Evolutionary conservation across 2,113 vertebrate genomes (phyloP).

Genomic region (Aphelocoma coerulescens): DNA sequence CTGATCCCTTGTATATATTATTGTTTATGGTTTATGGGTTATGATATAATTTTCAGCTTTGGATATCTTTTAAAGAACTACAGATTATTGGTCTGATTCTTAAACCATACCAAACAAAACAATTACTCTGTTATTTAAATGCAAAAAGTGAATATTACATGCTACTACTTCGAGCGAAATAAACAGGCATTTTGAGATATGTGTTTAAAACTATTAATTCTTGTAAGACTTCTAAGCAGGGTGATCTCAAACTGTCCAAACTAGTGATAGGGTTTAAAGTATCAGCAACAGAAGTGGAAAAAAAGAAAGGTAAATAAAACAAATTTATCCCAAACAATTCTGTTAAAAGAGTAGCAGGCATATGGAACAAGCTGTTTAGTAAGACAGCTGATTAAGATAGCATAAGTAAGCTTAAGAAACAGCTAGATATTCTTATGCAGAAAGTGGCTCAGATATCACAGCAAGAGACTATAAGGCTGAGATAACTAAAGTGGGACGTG

Average conservation of each 20-base stretch:
- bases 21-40: neutral
- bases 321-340: neutral
- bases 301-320: neutral
- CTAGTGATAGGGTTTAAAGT: neutral
- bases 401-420: slow-evolving; percentile 22
- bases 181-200: neutral
- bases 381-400: neutral
- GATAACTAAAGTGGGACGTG: neutral
- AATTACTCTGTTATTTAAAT: neutral
- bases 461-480: neutral
- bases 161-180: neutral
- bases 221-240: neutral
- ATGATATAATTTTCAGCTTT: neutral
- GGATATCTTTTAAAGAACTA: neutral
- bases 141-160: neutral
- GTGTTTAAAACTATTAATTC: neutral
- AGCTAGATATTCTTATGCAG: neutral
- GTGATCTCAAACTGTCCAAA: neutral
- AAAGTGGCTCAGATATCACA: neutral
- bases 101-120: neutral
- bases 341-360: neutral
- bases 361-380: neutral
- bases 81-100: neutral
- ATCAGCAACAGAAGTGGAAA: neutral
- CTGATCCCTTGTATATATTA: neutral